Percentiles rank a stretch among this genome's conserved stretches.
These are phyloP conservation scores for Madoqua kirkii DNA, from an alignment of 2,113 vertebrate species.

Conservation along the genomic window DNA sequence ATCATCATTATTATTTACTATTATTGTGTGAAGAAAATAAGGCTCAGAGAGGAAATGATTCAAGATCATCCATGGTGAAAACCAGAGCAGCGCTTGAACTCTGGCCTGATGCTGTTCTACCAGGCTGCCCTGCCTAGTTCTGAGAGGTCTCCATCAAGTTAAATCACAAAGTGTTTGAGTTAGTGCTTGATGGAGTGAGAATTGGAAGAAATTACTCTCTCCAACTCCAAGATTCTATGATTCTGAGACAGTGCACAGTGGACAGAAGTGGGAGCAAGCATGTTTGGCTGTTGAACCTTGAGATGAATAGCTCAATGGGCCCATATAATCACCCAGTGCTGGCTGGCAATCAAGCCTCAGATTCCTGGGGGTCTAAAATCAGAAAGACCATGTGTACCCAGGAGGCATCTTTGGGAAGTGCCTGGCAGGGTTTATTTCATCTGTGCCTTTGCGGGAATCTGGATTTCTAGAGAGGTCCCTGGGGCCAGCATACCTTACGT, in stretches of 20 bases:
- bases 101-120: background rate
- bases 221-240: background rate
- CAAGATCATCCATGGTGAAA: background rate
- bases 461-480: background rate
- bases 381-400: background rate
- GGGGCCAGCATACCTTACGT: background rate
- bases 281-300: background rate
- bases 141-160: background rate
- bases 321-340: background rate
- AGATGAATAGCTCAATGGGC: background rate
- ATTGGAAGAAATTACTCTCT: background rate
- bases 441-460: background rate
- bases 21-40: background rate
- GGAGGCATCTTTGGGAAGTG: background rate
- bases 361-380: background rate
- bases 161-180: background rate
- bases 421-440: background rate
- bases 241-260: background rate
- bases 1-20: background rate
- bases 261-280: background rate
- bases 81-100: background rate
- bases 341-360: background rate
- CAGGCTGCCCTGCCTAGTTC: background rate
- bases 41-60: background rate
- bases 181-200: background rate